These are phyloP conservation scores for Caenorhabditis sp. DNA, from an alignment of 2,888 invertebrate species.

Conservation along the genomic window DNA sequence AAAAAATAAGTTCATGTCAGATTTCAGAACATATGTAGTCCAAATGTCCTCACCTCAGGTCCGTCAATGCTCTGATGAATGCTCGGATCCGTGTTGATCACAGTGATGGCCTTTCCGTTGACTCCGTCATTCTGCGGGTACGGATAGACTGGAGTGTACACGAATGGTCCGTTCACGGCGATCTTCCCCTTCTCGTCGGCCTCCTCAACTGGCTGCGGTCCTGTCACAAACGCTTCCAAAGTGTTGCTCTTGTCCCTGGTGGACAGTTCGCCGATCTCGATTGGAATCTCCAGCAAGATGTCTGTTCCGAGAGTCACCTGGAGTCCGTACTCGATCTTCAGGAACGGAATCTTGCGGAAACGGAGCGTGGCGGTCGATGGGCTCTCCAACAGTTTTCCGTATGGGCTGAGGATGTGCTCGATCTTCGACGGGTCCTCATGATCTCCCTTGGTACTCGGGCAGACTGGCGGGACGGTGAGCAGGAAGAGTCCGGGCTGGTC, in stretches of 20 bases:
- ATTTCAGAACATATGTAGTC: no score
- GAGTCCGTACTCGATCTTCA: conserved; percentile 68
- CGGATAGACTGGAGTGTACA: conserved; percentile 68
- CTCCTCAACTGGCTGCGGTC: conserved; percentile 68
- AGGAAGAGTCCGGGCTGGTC: conserved; percentile 58
- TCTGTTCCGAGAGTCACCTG: conserved; percentile 64
- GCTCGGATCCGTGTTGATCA: conserved; percentile 24
- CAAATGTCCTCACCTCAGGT: conserved; percentile 14
- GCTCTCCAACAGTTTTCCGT: conserved; percentile 62
- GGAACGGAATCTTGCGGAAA: conserved; percentile 67
- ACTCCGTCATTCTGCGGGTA: conserved; percentile 42
- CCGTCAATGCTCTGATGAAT: background rate
- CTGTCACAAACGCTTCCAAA: conserved; percentile 58
- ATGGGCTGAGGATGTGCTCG: conserved; percentile 58
- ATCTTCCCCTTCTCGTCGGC: conserved; percentile 65
- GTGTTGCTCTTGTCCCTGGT: conserved; percentile 58
- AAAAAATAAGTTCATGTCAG: no score
- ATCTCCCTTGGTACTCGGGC: conserved; percentile 64
- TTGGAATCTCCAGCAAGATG: conserved; percentile 64
- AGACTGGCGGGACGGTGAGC: conserved; percentile 64
- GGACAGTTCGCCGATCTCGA: conserved; percentile 63
- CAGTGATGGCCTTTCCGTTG: conserved; percentile 36
- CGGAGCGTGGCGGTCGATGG: conserved; percentile 67
- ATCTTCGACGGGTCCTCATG: conserved; percentile 50
- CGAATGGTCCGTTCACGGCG: conserved; percentile 67